phyloP scores from a whole-genome alignment of 2,113 vertebrate genomes.

The Athene noctua region DNA sequence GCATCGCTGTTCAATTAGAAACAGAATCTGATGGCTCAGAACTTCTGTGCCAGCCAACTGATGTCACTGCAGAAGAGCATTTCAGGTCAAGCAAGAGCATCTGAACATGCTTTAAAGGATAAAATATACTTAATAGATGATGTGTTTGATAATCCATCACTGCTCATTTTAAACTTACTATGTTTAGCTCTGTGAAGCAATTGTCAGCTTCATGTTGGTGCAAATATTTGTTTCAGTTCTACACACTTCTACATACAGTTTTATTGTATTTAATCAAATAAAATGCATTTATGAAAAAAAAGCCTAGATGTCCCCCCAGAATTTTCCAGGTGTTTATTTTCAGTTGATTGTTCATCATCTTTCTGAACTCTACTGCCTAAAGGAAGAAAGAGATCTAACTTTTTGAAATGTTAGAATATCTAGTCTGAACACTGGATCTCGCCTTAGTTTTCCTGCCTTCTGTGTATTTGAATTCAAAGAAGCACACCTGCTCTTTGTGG shows the following conservation, averaged over 20 bases:
- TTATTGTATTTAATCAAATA: neutral
- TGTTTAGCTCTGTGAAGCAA: neutral
- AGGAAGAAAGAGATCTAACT: neutral
- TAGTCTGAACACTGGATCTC: neutral
- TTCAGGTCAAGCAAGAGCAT: neutral
- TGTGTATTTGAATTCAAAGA: neutral
- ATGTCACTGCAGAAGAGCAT: neutral
- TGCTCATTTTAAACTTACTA: neutral
- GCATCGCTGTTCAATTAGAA: neutral
- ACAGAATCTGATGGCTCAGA: neutral
- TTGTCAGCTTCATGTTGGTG: neutral
- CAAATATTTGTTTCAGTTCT: neutral
- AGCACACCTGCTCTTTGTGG: neutral
- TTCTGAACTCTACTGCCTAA: neutral
- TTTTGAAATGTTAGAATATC: neutral
- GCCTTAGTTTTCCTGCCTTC: neutral
- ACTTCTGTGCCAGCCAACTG: neutral
- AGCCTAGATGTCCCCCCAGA: neutral
- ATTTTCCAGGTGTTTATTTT: neutral
- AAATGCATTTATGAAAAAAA: neutral
- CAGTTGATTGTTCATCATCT: neutral
- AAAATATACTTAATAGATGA: neutral
- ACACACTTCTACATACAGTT: neutral
- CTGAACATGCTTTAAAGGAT: neutral
- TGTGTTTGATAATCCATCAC: neutral